Evolutionary conservation across 2,888 invertebrate genomes (phyloP).

Genomic region (Pheosia gnoma): DNA sequence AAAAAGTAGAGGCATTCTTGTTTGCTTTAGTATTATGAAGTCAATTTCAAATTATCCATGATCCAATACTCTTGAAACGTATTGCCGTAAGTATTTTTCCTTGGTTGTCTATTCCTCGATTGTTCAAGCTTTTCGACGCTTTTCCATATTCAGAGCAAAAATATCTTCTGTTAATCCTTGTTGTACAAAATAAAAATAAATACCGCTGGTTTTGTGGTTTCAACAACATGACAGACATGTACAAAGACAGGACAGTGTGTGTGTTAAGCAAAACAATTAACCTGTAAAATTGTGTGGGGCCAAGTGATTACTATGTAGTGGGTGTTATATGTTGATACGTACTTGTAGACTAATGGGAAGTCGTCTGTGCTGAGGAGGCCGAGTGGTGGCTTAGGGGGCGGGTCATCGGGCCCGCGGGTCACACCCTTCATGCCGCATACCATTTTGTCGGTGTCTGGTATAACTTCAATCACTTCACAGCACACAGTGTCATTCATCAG

Average conservation of each 20-base stretch:
- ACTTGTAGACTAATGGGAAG: conserved; percentile 93
- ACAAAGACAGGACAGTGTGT: conserved; percentile 57
- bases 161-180: conserved; percentile 34
- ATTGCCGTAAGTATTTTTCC: conserved; percentile 14
- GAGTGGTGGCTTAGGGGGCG: conserved; percentile 88
- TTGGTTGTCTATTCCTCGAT: conserved; percentile 16
- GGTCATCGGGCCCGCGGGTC: conserved; percentile 87
- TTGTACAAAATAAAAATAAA: conserved; percentile 44
- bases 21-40: conserved; percentile 17
- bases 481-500: conserved; percentile 93
- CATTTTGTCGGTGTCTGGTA: conserved; percentile 94
- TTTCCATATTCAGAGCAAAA: conserved; percentile 16
- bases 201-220: conserved; percentile 64
- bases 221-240: conserved; percentile 63
- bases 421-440: conserved; percentile 94
- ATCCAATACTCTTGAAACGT: conserved; percentile 30
- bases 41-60: conserved; percentile 18
- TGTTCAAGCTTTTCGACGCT: conserved; percentile 20
- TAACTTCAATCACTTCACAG: conserved; percentile 94
- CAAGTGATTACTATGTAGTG: conserved; percentile 49
- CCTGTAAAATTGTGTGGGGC: conserved; percentile 68
- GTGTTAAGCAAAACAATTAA: conserved; percentile 51
- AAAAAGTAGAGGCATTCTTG: conserved; percentile 56
- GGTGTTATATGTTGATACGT: conserved; percentile 67
- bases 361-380: conserved; percentile 93